Percentiles rank a stretch among this genome's conserved stretches.
These are phyloP conservation scores for Coecobrya sp. DNA, from an alignment of 2,888 invertebrate species.

Conservation along the genomic window DNA sequence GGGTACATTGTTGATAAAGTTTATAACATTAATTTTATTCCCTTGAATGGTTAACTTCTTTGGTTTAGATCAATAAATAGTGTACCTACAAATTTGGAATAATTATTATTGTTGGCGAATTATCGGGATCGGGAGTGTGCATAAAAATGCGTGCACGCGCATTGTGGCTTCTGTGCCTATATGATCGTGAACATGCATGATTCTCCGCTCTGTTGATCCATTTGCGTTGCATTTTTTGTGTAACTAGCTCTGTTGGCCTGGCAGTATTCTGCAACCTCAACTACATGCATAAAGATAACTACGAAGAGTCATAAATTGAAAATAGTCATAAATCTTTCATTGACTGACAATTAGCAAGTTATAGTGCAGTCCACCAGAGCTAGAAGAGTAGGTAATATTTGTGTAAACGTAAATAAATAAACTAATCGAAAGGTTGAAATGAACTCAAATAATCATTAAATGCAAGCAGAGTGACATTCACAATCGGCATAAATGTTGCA, in stretches of 20 bases:
- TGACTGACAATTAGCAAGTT: slow-evolving; percentile 70
- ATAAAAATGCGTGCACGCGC: not conserved
- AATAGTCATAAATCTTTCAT: slow-evolving; percentile 67
- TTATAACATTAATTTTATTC: not conserved
- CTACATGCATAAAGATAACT: not conserved
- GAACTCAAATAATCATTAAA: not conserved
- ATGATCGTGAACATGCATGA: no score
- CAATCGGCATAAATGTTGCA: not conserved
- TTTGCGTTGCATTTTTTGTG: not conserved
- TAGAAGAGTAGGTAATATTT: not conserved
- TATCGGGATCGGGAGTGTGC: slow-evolving; percentile 16
- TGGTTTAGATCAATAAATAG: no score
- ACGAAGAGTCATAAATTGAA: slow-evolving; percentile 56
- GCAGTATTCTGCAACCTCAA: not conserved
- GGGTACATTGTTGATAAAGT: not conserved
- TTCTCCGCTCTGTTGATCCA: slow-evolving; percentile 15
- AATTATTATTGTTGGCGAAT: slow-evolving; percentile 21
- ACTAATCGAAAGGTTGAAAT: not conserved
- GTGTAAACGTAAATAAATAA: not conserved
- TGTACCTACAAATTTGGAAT: no score
- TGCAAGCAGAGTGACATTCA: not conserved
- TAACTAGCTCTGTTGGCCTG: not conserved
- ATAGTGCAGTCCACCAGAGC: not conserved
- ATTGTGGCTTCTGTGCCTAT: not conserved
- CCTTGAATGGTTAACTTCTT: no score